phyloP scores from a whole-genome alignment of 1,140 invertebrate genomes.

The Cryptotermes secundus region DNA sequence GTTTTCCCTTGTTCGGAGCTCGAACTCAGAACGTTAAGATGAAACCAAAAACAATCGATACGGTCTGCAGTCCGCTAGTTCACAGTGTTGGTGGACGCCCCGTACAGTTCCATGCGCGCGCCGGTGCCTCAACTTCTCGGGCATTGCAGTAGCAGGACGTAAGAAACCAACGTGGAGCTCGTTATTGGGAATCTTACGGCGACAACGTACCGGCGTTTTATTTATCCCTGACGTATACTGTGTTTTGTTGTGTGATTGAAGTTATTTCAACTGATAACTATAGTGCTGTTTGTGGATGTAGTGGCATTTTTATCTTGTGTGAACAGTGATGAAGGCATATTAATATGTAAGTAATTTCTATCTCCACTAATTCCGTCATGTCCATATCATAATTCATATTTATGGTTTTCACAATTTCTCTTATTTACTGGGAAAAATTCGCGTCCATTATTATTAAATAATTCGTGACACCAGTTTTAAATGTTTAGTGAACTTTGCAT shows the following conservation, averaged over 20 bases:
- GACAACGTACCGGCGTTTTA: background rate
- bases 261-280: background rate
- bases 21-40: background rate
- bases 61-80: background rate
- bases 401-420: background rate
- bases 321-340: too few species aligned
- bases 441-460: background rate
- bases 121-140: background rate
- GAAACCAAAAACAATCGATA: background rate
- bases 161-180: background rate
- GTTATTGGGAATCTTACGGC: background rate
- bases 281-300: too few species aligned
- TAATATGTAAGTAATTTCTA: too few species aligned
- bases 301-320: background rate
- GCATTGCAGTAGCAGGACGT: background rate
- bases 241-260: background rate
- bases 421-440: background rate
- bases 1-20: background rate
- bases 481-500: too few species aligned
- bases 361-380: too few species aligned
- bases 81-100: background rate
- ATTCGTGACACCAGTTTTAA: too few species aligned
- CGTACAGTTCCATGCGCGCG: background rate
- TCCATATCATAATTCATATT: background rate
- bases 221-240: background rate